Percentiles rank a stretch among this genome's conserved stretches.
Evolutionary conservation across 2,888 invertebrate species (phyloP).

Genomic region (Esperia sulphurella): DNA sequence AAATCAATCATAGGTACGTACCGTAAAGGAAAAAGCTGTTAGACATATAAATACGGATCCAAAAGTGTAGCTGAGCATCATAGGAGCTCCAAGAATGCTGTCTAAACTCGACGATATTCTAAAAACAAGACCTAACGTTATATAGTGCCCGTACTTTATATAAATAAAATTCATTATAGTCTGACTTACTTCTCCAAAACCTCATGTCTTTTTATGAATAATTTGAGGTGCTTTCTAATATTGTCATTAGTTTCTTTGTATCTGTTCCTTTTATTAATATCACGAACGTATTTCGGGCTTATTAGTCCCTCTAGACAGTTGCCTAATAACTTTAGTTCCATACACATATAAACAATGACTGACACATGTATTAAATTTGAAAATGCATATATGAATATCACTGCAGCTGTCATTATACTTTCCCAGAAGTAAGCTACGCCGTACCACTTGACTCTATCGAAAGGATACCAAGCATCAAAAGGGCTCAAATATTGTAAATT

Average conservation of each 20-base stretch:
- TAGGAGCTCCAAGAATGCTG: constrained; percentile 46
- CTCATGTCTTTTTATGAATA: constrained; percentile 44
- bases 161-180: background rate
- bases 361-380: constrained; percentile 48
- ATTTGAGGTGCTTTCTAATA: constrained; percentile 40
- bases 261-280: constrained; percentile 22
- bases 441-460: constrained; percentile 58
- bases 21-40: constrained; percentile 60
- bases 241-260: constrained; percentile 24
- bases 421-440: constrained; percentile 56
- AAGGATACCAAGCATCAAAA: constrained; percentile 66
- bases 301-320: constrained; percentile 39
- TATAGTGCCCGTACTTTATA: too few relatives aligned
- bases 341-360: constrained; percentile 47
- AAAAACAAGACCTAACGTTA: constrained; percentile 20
- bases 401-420: constrained; percentile 49
- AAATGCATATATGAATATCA: constrained; percentile 45
- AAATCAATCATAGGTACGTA: too few relatives aligned
- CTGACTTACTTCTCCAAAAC: constrained; percentile 41
- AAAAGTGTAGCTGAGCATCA: constrained; percentile 53
- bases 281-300: constrained; percentile 31
- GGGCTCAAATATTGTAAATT: constrained; percentile 47
- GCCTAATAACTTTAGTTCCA: constrained; percentile 57
- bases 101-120: constrained; percentile 51
- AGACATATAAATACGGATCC: constrained; percentile 63